Base-by-base conservation (phyloP, 2,113 vertebrate species). In the Tretioscincus oriximinensis region DNA sequence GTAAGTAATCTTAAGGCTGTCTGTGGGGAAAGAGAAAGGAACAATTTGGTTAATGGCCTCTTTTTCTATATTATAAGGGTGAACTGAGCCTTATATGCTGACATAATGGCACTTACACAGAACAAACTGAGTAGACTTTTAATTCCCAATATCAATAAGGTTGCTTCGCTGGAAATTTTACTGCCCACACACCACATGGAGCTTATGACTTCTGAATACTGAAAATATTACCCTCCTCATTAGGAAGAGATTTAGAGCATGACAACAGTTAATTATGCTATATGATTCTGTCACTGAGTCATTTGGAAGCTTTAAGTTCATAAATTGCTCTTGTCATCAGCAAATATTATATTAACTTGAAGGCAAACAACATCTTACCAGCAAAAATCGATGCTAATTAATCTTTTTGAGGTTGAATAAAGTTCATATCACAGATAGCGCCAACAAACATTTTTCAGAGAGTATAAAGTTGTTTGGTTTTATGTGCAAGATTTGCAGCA, bases 371-470 rank as follows among this genome's bases (percentile, higher is more conserved):
- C 9, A 28, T 29, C 29, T 61, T 14, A 75, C 35, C 54, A 75
- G 73, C 54, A 61, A 75, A 31, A 60, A 60, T 61, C 73, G 61
- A 60, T 60, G 73, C 71, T 73, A 73, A 73, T 73, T 73, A 54
- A 49, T 73, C 47, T 73, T 49, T n/a, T 20, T 28, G 71, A 29
- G 71, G 71, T 73, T 73, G 71, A 73, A 73, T 73, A 73, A 73
- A 73, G 71, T 73, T 73, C 71, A 73, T 72, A 29, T 73, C 16
- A 51, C 71, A 28, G 47, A n/a, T 8, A 73, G 71, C 7, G 47
- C 71, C 71, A 73, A 73, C 47, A 54, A 73, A 28, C 45, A 14
- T 45, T 70, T 70, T 70, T 21, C 16, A 47, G 70, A 51, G 47
- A 47, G 18, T 54, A 54, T 51, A 73, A 16, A 73, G 54, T 54